These are phyloP conservation scores for Xestobium rufovillosum DNA, from an alignment of 2,888 invertebrate species.

Conservation along the genomic window DNA sequence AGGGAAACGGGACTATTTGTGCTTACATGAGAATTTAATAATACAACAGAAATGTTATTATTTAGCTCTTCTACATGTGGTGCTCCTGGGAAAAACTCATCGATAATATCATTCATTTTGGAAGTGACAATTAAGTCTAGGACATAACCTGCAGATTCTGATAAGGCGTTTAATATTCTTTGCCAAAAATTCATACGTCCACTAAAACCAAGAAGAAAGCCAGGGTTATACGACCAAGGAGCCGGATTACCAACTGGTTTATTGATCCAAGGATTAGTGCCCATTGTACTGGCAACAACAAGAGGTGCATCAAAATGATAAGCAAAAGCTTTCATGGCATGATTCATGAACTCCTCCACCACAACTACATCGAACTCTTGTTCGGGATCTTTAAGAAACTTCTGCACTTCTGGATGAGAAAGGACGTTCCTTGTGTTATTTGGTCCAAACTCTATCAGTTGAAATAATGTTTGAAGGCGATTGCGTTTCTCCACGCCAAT, in stretches of 20 bases:
- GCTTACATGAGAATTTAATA: constrained; percentile 44
- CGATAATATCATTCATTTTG: constrained; percentile 23
- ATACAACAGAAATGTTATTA: constrained; percentile 31
- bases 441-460: too few species aligned
- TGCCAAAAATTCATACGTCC: constrained; percentile 41
- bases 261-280: constrained; percentile 42
- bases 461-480: too few species aligned
- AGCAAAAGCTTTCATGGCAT: constrained; percentile 40
- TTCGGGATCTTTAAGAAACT: too few species aligned
- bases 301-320: constrained; percentile 34
- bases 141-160: background rate
- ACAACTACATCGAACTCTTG: constrained; percentile 36
- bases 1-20: constrained; percentile 46
- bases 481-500: constrained; percentile 34
- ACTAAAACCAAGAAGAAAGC: constrained; percentile 38
- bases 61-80: constrained; percentile 26
- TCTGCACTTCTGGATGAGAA: too few species aligned
- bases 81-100: constrained; percentile 28
- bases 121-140: constrained; percentile 11
- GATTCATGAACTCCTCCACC: constrained; percentile 44
- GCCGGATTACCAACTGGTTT: constrained; percentile 44
- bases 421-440: too few species aligned
- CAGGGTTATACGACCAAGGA: constrained; percentile 47
- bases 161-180: constrained; percentile 46
- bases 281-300: constrained; percentile 40